These are phyloP conservation scores for Temnothorax rugatulus DNA, from an alignment of 2,888 invertebrate genomes.

Conservation along the genomic window DNA sequence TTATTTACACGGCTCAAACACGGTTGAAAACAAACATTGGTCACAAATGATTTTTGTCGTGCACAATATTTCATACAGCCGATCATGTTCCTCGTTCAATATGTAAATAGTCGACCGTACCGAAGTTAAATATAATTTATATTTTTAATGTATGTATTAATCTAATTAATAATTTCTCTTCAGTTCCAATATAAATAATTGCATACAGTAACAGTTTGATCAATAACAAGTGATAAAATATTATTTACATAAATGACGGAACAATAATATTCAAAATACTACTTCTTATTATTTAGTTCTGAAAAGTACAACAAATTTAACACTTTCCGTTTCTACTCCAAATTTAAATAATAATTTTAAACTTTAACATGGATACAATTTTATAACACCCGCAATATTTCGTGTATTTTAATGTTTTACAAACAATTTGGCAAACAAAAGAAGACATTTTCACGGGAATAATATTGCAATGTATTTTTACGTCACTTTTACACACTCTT, in stretches of 20 bases:
- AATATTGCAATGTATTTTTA: neutral
- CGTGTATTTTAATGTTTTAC: neutral
- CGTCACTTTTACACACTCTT: neutral
- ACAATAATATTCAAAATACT: slow-evolving; percentile 9
- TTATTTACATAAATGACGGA: slow-evolving; percentile 38
- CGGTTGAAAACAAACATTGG: neutral
- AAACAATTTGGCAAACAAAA: neutral
- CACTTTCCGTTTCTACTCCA: neutral
- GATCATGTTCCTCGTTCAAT: neutral
- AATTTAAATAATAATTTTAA: slow-evolving; percentile 6
- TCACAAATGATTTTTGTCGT: slow-evolving; percentile 12
- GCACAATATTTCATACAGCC: neutral
- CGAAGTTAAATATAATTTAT: slow-evolving; percentile 26
- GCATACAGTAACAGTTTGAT: slow-evolving; percentile 5
- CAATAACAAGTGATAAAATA: slow-evolving; percentile 45
- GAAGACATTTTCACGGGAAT: neutral
- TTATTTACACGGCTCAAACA: neutral
- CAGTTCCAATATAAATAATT: slow-evolving; percentile 34
- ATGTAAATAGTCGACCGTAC: neutral
- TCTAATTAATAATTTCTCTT: slow-evolving; percentile 44
- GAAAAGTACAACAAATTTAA: neutral
- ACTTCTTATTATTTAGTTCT: slow-evolving; percentile 7
- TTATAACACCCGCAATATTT: neutral
- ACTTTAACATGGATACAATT: neutral
- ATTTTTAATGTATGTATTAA: slow-evolving; percentile 22